These are phyloP conservation scores for Drosophila barbarae DNA, from an alignment of 2,888 invertebrate species.

Conservation along the genomic window DNA sequence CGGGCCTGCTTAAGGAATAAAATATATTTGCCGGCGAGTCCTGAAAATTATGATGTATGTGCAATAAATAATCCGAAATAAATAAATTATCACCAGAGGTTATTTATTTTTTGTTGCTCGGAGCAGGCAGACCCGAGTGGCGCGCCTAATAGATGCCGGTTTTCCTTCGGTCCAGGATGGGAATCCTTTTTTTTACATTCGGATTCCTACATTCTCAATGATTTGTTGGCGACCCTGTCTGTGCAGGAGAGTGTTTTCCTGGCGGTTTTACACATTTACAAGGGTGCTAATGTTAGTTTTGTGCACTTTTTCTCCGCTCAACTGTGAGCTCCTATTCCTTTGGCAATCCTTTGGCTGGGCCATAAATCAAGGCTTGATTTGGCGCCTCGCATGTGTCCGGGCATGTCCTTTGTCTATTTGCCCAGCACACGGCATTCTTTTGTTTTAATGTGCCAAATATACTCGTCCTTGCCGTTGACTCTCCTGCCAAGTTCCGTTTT, in stretches of 20 bases:
- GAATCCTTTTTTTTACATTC: conserved; percentile 17
- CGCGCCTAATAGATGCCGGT: conserved; percentile 67
- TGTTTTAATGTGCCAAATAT: conserved; percentile 70
- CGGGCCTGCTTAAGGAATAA: conserved; percentile 56
- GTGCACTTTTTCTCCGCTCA: conserved; percentile 40
- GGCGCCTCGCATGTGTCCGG: conserved; percentile 61
- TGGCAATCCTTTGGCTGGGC: conserved; percentile 56
- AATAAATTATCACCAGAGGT: conserved; percentile 75
- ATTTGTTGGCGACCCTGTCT: conserved; percentile 55
- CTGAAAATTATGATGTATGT: conserved; percentile 76
- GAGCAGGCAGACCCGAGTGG: conserved; percentile 57
- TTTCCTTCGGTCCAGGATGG: conserved; percentile 40
- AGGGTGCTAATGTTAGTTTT: conserved; percentile 74
- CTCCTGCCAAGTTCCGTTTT: conserved; percentile 28
- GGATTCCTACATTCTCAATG: conserved; percentile 26
- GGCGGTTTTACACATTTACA: conserved; percentile 72
- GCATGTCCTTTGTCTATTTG: conserved; percentile 67
- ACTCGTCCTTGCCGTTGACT: conserved; percentile 55
- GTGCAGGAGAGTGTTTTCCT: conserved; percentile 50
- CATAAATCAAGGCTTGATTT: conserved; percentile 74
- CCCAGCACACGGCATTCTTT: conserved; percentile 67
- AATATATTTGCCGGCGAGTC: conserved; percentile 58
- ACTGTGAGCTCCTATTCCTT: conserved; percentile 36
- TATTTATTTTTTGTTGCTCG: conserved; percentile 16
- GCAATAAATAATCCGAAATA: conserved; percentile 79